Evolutionary conservation across 1,140 invertebrate genomes (phyloP).

Genomic region (Conopomorpha cramerella): DNA sequence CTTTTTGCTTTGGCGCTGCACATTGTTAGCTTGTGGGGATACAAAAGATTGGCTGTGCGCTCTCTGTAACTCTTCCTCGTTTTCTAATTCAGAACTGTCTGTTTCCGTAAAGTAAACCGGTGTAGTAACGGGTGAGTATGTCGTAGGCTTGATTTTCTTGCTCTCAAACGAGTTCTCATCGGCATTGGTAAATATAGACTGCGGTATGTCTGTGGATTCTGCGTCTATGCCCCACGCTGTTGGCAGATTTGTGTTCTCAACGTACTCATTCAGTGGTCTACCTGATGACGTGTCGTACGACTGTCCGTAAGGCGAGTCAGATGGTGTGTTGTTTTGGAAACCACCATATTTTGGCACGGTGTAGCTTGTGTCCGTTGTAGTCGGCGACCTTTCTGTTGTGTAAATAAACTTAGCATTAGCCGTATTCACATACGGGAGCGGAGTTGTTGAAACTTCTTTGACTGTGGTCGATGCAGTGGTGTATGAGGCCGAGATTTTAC

Average conservation of each 20-base stretch:
- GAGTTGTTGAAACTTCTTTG: constrained; percentile 18
- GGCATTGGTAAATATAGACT: constrained; percentile 18
- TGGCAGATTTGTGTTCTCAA: constrained; percentile 37
- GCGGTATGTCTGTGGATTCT: constrained; percentile 22
- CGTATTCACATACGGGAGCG: constrained; percentile 25
- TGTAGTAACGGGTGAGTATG: constrained; percentile 19
- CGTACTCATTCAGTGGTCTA: constrained; percentile 34
- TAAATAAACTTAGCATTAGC: constrained; percentile 51
- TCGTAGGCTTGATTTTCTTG: constrained; percentile 35
- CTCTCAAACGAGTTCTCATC: constrained; percentile 32
- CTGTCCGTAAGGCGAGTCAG: constrained; percentile 29
- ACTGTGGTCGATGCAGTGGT: constrained; percentile 29
- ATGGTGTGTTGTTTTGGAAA: constrained; percentile 58
- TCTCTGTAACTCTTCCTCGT: constrained; percentile 57
- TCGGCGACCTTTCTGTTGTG: constrained; percentile 10
- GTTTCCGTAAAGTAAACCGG: constrained; percentile 33
- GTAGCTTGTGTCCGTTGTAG: constrained; percentile 28
- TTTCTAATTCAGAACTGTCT: constrained; percentile 46
- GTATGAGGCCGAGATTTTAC: constrained; percentile 49
- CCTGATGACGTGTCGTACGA: constrained; percentile 20
- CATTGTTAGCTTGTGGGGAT: constrained; percentile 32
- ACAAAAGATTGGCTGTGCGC: constrained; percentile 57
- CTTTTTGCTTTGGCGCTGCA: constrained; percentile 50
- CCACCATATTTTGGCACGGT: constrained; percentile 48
- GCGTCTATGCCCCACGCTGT: constrained; percentile 38